Conservation (phyloP, 2,797 vertebrate genomes). For the Arnoldichthys spilopterus region DNA sequence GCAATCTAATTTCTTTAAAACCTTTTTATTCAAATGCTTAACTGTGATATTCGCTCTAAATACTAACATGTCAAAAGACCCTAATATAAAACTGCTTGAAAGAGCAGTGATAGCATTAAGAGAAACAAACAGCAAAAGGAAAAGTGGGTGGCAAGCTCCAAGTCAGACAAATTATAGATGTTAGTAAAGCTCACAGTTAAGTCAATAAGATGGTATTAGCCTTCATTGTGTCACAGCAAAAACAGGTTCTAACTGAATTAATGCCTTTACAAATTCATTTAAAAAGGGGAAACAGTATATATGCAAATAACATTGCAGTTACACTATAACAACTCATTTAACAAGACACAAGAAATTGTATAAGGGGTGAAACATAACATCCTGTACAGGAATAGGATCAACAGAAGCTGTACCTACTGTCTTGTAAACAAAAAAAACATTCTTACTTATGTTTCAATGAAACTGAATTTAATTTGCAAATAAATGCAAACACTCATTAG, state of each 20-base stretch:
- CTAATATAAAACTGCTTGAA: constrained; percentile 46
- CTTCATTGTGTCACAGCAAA: constrained; percentile 54
- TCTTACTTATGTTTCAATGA: neutral
- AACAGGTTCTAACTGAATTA: constrained; percentile 48
- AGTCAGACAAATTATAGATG: constrained; percentile 41
- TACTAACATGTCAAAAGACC: constrained; percentile 58
- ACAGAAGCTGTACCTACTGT: constrained; percentile 62
- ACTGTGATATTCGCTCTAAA: constrained; percentile 54
- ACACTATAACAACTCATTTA: constrained; percentile 48
- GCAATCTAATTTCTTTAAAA: constrained; percentile 60
- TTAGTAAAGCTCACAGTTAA: constrained; percentile 60
- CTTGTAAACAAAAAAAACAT: constrained; percentile 5
- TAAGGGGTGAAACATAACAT: constrained; percentile 37
- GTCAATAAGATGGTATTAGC: constrained; percentile 48
- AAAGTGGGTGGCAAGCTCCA: constrained; percentile 1
- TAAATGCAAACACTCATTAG: neutral
- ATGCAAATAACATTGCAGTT: constrained; percentile 36
- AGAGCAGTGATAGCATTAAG: constrained; percentile 42
- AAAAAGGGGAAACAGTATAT: constrained; percentile 42
- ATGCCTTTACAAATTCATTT: constrained; percentile 57
- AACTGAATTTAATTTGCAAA: neutral
- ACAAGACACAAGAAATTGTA: constrained; percentile 44
- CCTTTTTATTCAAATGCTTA: constrained; percentile 66
- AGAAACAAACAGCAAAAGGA: constrained; percentile 55
- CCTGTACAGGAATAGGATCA: constrained; percentile 56